Conservation (phyloP, 2,113 vertebrate genomes). For the Pseudopipra pipra region DNA sequence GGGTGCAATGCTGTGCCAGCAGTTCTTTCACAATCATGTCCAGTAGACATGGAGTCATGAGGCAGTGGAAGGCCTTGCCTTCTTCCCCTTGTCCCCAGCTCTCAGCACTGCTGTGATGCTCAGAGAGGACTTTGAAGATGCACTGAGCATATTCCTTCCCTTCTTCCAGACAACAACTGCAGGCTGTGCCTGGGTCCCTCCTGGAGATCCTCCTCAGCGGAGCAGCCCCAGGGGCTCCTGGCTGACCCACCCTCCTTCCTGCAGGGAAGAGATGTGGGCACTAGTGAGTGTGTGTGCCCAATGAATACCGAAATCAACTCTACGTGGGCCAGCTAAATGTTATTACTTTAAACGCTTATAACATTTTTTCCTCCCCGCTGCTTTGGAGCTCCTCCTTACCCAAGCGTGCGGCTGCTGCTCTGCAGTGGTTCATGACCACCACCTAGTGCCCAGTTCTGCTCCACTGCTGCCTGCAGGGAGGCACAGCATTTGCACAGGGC, state of each 20-base stretch:
- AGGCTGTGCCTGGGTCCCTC: too few relatives aligned
- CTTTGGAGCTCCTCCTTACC: not conserved
- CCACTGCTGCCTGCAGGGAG: not conserved
- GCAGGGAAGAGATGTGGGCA: rapidly evolving
- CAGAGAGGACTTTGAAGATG: not conserved
- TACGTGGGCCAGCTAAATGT: rapidly evolving
- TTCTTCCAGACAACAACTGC: rapidly evolving
- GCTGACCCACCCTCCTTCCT: not conserved
- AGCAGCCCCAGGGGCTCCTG: not conserved
- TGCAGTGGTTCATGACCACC: not conserved
- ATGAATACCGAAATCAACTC: not conserved
- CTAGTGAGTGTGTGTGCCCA: rapidly evolving
- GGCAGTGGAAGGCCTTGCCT: not conserved
- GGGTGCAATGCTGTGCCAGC: not conserved
- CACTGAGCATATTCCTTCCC: not conserved
- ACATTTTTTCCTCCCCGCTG: rapidly evolving
- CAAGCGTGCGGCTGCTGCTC: not conserved
- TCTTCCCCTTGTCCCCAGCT: too few relatives aligned
- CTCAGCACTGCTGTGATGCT: rapidly evolving
- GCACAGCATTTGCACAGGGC: rapidly evolving
- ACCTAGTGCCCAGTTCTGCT: not conserved
- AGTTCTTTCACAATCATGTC: not conserved
- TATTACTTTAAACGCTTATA: not conserved
- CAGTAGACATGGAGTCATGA: not conserved
- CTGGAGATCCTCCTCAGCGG: not conserved